Evolutionary conservation across 2,888 invertebrate genomes (phyloP), one percentile per base, ranked within the genome.

Genomic region (Abrostola triplasia): DNA sequence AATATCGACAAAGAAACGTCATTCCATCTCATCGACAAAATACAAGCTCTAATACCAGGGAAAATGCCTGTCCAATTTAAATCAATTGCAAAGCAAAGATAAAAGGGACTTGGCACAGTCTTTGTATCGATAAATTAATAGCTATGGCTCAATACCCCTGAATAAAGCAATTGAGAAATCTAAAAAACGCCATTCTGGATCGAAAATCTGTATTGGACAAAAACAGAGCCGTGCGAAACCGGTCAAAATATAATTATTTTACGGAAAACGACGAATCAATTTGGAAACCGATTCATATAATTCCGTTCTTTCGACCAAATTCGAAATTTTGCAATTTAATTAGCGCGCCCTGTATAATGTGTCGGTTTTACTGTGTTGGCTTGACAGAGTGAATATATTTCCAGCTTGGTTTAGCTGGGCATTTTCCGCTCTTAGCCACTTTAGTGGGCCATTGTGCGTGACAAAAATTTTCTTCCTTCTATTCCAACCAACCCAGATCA

Each of bases 111-210:
- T 60, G 12, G 1, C 13, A 9, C 36, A 64, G 64, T 64, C 73
- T 63, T 74, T 76, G 68, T 64, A 71, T 68, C 70, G 68, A 76
- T 69, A 76, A 73, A 77, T 76, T 76, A 76, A 77, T 71, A 76
- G 55, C 40, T 54, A 49, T 63, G 56, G 48, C 49, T 70, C 64
- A 49, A 55, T 64, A 55, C 52, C 50, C 50, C 47, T 56, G 55
- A 52, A 61, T 65, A 76, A 73, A 65, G 59, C 67, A 48, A 57
- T 54, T 40, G 52, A 51, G 42, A 36, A 51, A 41, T 51, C 24
- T 56, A 71, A 59, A 67, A 52, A 63, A 40, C 49, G 11, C 36
- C 53, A 47, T 64, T 59, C 47, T 36, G 37, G 49, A 13, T 53
- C 52, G 53, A 60, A 64, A 55, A 55, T 59, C 54, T 36, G 36